phyloP scores from a whole-genome alignment of 2,113 vertebrate species.

The Perccottus glenii region DNA sequence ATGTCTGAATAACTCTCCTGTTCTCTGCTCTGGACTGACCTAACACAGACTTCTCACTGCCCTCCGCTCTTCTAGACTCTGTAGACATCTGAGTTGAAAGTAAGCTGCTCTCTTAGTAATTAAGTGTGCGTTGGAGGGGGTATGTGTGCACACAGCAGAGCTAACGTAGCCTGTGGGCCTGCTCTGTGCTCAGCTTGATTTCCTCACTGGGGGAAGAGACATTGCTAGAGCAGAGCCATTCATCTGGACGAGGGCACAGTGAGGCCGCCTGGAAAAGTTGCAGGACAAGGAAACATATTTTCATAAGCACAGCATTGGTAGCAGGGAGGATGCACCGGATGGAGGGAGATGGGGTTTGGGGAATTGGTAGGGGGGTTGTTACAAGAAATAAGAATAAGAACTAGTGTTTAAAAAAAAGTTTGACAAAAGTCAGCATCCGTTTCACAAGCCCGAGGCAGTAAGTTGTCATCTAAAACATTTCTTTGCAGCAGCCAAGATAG shows the following conservation, averaged over 20 bases:
- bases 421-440: conserved; percentile 48
- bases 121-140: conserved; percentile 9
- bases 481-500: conserved; percentile 23
- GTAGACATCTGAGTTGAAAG: conserved; percentile 25
- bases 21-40: too few relatives aligned
- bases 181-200: conserved; percentile 52
- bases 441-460: conserved; percentile 50
- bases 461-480: conserved; percentile 60
- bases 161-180: conserved; percentile 43
- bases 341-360: conserved; percentile 10
- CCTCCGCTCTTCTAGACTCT: conserved; percentile 1
- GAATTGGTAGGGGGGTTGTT: neutral
- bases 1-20: too few relatives aligned
- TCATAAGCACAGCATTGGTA: conserved; percentile 43
- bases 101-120: conserved; percentile 25
- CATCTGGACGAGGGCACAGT: conserved; percentile 44
- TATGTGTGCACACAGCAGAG: neutral
- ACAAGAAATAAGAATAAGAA: conserved; percentile 20
- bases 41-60: too few relatives aligned
- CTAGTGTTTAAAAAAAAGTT: conserved; percentile 10
- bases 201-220: conserved; percentile 43
- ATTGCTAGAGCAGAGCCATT: conserved; percentile 51
- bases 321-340: neutral
- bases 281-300: conserved; percentile 62
- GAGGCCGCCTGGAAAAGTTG: conserved; percentile 44